A percentile compares a stretch with the other conserved stretches of the same genome.
Conservation (phyloP, 2,113 vertebrate genomes). For the Dasyurus viverrinus region DNA sequence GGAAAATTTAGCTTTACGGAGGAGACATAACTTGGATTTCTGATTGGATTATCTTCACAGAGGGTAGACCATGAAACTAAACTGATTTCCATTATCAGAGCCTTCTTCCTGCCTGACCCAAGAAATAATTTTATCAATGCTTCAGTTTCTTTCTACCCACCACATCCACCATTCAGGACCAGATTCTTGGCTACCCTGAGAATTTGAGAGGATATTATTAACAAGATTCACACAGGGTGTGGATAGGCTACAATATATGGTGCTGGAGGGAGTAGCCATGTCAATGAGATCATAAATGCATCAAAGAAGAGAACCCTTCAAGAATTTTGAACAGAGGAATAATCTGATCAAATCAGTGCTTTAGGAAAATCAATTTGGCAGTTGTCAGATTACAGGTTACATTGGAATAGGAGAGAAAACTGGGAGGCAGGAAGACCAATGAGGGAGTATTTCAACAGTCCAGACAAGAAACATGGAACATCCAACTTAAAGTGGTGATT, state of each 20-base stretch:
- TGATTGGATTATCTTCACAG: no score
- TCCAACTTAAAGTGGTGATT: background rate
- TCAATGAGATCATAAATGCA: background rate
- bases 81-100: no score
- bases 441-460: background rate
- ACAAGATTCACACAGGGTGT: background rate
- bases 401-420: background rate
- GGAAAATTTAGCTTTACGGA: no score
- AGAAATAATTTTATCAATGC: no score
- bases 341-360: background rate
- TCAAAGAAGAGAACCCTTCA: background rate
- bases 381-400: background rate
- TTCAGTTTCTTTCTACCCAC: no score
- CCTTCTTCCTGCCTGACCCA: no score
- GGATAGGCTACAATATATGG: background rate
- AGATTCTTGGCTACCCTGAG: background rate
- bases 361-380: background rate
- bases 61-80: no score
- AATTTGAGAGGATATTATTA: background rate
- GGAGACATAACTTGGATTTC: no score
- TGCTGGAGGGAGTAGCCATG: background rate
- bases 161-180: no score
- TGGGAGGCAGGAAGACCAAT: background rate
- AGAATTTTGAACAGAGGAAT: background rate
- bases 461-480: background rate